phyloP scores from a whole-genome alignment of 2,797 vertebrate species.

The Ficedula albicollis region DNA sequence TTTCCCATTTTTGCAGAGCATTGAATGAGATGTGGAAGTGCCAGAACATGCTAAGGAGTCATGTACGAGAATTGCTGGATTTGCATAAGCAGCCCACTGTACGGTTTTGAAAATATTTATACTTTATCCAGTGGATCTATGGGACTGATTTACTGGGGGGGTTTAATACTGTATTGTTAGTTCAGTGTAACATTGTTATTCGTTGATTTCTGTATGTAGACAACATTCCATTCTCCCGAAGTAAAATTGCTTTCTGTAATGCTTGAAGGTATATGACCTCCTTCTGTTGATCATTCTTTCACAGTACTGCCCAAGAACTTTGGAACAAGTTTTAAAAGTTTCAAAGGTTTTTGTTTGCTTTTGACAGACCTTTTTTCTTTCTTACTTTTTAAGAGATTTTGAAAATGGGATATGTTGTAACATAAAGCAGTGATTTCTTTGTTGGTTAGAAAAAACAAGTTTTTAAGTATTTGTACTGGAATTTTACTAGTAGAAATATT shows the following conservation, averaged over 20 bases:
- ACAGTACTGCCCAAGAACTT: background rate
- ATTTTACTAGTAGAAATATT: background rate
- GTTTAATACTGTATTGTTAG: background rate
- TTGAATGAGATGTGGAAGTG: conserved; percentile 99
- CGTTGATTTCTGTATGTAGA: background rate
- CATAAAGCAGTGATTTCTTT: background rate
- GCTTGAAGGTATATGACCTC: background rate
- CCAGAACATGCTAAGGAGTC: conserved; percentile 97
- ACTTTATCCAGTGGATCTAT: background rate
- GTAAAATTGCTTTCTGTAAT: background rate
- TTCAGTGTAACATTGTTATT: background rate
- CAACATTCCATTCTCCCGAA: background rate
- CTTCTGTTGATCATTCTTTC: background rate
- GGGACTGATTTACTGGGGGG: background rate
- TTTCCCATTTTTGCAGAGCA: conserved; percentile 80
- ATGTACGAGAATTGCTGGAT: conserved; percentile 94
- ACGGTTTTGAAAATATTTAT: conserved; percentile 55
- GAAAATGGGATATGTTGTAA: background rate
- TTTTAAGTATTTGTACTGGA: background rate
- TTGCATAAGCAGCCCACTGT: conserved; percentile 95
- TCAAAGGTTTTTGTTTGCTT: background rate
- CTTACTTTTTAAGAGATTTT: background rate
- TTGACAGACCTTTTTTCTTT: background rate
- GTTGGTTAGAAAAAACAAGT: background rate
- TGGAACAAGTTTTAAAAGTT: background rate